Evolutionary conservation across 2,888 invertebrate species (phyloP).

Genomic region (Bhutanitis thaidina): DNA sequence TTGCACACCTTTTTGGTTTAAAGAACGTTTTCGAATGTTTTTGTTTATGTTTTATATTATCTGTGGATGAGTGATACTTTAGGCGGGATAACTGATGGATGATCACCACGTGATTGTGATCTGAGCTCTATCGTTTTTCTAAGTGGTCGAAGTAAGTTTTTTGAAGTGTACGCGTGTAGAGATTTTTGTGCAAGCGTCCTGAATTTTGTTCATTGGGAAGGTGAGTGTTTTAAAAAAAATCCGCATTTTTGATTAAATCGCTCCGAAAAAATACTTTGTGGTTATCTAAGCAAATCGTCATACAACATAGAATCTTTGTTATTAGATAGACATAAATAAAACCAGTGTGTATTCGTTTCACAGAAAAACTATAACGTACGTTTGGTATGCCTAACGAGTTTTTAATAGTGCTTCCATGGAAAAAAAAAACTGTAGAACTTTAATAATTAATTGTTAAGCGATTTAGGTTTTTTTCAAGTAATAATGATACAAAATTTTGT

Average conservation of each 20-base stretch:
- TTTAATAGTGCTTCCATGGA: neutral
- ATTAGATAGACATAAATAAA: no score
- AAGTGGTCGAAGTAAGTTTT: conserved; percentile 42
- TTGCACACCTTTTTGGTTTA: conserved; percentile 3
- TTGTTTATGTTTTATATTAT: neutral
- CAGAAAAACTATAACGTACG: neutral
- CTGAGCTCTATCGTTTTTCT: conserved; percentile 5
- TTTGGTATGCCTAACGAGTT: neutral
- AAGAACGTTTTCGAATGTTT: neutral
- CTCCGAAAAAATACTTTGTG: no score
- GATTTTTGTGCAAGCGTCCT: conserved; percentile 54
- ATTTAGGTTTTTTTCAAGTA: neutral
- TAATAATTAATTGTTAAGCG: neutral
- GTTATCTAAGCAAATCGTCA: no score
- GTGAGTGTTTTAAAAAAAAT: conserved; percentile 36
- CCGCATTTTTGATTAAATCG: neutral
- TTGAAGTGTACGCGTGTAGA: conserved; percentile 58
- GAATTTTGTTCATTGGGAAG: conserved; percentile 56
- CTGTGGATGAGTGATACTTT: conserved; percentile 12
- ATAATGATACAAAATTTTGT: neutral
- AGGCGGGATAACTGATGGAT: conserved; percentile 5
- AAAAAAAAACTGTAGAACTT: no score
- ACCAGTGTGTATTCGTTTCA: no score
- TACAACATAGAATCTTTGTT: no score
- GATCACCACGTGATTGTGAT: conserved; percentile 2